Conservation (phyloP, 1,140 invertebrate species). For the Schlechtendalia chinensis region DNA sequence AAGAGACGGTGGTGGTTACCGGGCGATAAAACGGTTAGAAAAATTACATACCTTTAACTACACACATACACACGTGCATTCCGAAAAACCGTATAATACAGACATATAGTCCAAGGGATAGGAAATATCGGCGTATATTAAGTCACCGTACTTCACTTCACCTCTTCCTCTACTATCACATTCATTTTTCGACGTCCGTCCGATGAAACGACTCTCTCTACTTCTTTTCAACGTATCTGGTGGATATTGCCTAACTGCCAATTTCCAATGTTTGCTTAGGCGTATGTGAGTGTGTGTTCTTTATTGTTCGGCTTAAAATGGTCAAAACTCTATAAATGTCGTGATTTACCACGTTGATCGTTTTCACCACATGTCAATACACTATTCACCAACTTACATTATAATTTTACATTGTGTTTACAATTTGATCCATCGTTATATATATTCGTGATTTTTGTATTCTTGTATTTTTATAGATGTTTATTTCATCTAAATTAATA, state of each 20-base stretch:
- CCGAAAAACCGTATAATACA: slow-evolving; percentile 45
- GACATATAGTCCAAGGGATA: slow-evolving; percentile 8
- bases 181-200: slow-evolving; percentile 3
- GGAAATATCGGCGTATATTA: slow-evolving; percentile 23
- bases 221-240: not conserved
- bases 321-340: not conserved
- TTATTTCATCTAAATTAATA: not conserved
- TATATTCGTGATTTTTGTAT: not conserved
- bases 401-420: not conserved
- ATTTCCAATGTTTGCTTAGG: slow-evolving; percentile 5
- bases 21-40: slow-evolving; percentile 23
- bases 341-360: not conserved
- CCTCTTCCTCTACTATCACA: not conserved
- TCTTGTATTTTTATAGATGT: not conserved
- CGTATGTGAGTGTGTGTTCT: slow-evolving; percentile 4
- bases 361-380: not conserved
- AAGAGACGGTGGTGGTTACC: not conserved
- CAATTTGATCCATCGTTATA: not conserved
- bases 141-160: not conserved
- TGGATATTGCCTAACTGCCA: slow-evolving; percentile 17
- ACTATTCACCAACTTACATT: not conserved
- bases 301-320: slow-evolving; percentile 15
- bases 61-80: not conserved
- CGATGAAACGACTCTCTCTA: not conserved
- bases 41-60: slow-evolving; percentile 48